A percentile compares a stretch with the other conserved stretches of the same genome.
These are phyloP conservation scores for Syncerus caffer DNA, from an alignment of 2,797 vertebrate species.

Conservation along the genomic window DNA sequence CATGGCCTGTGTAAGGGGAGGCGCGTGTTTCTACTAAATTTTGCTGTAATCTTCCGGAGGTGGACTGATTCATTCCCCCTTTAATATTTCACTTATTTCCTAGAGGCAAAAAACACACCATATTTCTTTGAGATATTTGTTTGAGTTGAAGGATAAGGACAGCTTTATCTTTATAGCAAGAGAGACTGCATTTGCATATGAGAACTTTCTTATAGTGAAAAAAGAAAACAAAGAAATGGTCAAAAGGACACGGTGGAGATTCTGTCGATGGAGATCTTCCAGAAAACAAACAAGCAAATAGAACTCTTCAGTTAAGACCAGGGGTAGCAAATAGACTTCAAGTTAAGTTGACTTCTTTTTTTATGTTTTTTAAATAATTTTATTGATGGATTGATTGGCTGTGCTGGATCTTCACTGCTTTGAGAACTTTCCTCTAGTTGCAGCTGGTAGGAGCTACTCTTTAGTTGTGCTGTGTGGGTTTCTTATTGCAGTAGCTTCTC, in stretches of 20 bases:
- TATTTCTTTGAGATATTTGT: constrained; percentile 44
- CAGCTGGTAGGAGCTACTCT: neutral
- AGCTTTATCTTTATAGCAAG: neutral
- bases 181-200: neutral
- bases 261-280: neutral
- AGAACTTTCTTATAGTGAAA: neutral
- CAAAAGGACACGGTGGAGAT: neutral
- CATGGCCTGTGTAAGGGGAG: neutral
- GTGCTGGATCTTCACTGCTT: neutral
- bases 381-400: neutral
- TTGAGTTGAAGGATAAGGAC: neutral
- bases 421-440: neutral
- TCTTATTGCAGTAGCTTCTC: neutral
- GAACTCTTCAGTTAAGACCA: neutral
- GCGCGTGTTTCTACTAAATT: neutral
- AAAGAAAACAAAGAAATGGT: neutral
- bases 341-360: neutral
- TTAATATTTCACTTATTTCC: constrained; percentile 45
- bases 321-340: neutral
- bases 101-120: constrained; percentile 39
- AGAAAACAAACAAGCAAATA: neutral
- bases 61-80: constrained; percentile 19
- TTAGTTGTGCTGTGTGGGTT: neutral
- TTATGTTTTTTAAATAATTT: neutral
- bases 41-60: neutral